phyloP scores from a whole-genome alignment of 2,888 invertebrate species.

The Himalopsyche anomala region DNA sequence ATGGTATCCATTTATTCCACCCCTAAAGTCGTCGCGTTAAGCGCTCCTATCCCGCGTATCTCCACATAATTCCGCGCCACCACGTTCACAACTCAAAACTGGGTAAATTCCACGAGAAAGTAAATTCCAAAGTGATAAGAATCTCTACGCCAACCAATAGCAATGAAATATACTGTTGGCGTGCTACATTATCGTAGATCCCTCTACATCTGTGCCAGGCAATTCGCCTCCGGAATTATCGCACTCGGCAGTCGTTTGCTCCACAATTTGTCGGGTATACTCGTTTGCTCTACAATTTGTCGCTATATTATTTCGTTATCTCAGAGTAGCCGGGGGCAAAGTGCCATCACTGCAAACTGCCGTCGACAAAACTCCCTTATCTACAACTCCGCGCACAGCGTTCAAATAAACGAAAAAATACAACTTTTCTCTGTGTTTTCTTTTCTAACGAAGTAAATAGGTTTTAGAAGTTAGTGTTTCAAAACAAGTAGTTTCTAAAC shows the following conservation, averaged over 20 bases:
- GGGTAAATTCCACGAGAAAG: constrained; percentile 59
- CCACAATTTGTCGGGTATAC: constrained; percentile 65
- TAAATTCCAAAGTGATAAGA: constrained; percentile 60
- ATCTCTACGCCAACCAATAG: constrained; percentile 60
- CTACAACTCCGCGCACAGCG: constrained; percentile 63
- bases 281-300: constrained; percentile 66
- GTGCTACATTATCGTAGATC: constrained; percentile 65
- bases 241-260: constrained; percentile 64
- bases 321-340: constrained; percentile 64
- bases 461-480: neutral
- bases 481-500: no score
- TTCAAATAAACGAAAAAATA: constrained; percentile 62
- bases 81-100: constrained; percentile 62
- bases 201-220: constrained; percentile 65
- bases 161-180: constrained; percentile 65
- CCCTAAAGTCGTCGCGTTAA: constrained; percentile 43
- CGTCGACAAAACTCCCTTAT: constrained; percentile 65
- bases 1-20: constrained; percentile 41
- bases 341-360: constrained; percentile 66
- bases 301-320: constrained; percentile 66
- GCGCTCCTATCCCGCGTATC: constrained; percentile 44
- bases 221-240: constrained; percentile 64
- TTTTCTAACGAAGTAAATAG: constrained; percentile 7
- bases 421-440: constrained; percentile 33
- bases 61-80: constrained; percentile 54